A percentile compares a stretch with the other conserved stretches of the same genome.
These are phyloP conservation scores for Heptranchias perlo DNA, from an alignment of 2,113 vertebrate genomes.

Conservation along the genomic window DNA sequence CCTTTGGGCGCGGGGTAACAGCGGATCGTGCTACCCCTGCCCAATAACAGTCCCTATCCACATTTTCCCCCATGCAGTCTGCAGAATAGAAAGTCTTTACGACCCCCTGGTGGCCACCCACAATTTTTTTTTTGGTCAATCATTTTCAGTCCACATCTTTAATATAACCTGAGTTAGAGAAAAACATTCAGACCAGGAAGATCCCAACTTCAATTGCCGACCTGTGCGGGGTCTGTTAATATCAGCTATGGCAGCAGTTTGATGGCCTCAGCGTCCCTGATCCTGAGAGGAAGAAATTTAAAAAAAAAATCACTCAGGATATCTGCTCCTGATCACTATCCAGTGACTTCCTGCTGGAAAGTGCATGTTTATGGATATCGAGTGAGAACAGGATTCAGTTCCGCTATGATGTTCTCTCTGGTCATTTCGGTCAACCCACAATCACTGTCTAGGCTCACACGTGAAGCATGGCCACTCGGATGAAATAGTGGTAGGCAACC, in stretches of 20 bases:
- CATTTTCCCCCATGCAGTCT: too few species aligned
- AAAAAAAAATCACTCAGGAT: not conserved
- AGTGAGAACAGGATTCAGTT: not conserved
- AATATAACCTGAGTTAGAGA: not conserved
- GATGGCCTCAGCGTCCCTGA: not conserved
- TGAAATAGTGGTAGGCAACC: not conserved
- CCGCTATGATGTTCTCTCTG: not conserved
- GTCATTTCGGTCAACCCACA: not conserved
- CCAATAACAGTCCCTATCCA: too few species aligned
- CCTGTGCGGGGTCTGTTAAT: not conserved
- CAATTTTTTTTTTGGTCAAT: not conserved
- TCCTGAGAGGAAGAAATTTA: not conserved
- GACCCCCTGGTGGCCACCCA: not conserved
- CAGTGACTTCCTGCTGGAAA: not conserved
- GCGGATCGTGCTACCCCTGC: too few species aligned
- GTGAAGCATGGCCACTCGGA: not conserved
- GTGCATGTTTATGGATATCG: too few species aligned
- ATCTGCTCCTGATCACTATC: not conserved
- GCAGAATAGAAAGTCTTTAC: not conserved
- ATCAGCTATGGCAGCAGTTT: not conserved
- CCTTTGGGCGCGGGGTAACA: too few species aligned
- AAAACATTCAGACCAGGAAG: not conserved
- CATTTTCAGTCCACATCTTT: not conserved
- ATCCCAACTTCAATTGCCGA: not conserved
- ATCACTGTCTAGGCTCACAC: not conserved